Base-by-base conservation (phyloP, 2,797 vertebrate species). In the Danionella dracula region DNA sequence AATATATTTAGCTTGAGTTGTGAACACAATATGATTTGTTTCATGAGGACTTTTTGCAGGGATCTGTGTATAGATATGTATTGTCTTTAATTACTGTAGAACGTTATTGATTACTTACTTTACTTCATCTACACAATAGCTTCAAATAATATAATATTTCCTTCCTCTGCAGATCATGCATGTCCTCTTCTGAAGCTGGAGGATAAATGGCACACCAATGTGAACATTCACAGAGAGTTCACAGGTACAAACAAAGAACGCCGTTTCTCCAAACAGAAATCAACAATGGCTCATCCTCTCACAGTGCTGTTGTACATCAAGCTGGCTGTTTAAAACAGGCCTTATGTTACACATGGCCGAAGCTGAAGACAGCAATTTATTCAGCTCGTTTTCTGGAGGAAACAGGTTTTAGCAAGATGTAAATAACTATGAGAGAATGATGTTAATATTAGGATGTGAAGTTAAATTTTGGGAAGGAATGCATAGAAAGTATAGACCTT, bases 101-200 rank as follows among this genome's bases (percentile, higher is more conserved):
- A 27, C 3, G n/a, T n/a, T n/a, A n/a, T n/a, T n/a, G n/a, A 27
- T 6, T 27, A 27, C 6, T 3, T 27, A 27, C 23, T 27, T 27
- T 27, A 27, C 6, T 27, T 3, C 23, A 6, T 27, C 6, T 27
- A n/a, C 23, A 27, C 4, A 34, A 0, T 42, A 17, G 4, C 38
- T 42, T 57, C 7, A 42, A n/a, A 32, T 59, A 35, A 21, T 16
- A 40, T 45, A 21, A 3, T 45, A 16, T 21, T 50, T 0, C 62
- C 41, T 73, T 82, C 67, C 70, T 54, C 75, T 79, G 34, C 73
- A 96, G 93, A 90, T 83, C 78, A 82, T 16, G 65, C 78, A 5
- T 99, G 96, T 76, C 93, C 94, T 57, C 31, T 77, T 44, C 75
- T 97, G 78, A 91, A 78, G 74, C 78, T 86, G 34, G 86, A 89